Percentiles rank a stretch among this genome's conserved stretches.
phyloP scores from a whole-genome alignment of 92 coral and sea anemone species.

The Parazoanthus atlanticus region DNA sequence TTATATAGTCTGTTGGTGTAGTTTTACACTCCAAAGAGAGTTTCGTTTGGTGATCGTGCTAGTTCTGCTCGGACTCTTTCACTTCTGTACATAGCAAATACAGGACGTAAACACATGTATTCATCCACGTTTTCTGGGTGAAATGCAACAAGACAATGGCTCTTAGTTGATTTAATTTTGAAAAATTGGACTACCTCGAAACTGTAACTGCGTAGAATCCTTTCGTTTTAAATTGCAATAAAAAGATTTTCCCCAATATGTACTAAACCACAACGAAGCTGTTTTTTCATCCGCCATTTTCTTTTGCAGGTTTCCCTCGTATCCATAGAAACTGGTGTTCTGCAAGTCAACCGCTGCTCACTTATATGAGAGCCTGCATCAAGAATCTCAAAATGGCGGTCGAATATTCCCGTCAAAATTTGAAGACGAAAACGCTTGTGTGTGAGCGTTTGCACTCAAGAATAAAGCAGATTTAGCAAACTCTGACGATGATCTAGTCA shows the following conservation, averaged over 20 bases:
- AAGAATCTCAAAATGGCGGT: slow-evolving; percentile 14
- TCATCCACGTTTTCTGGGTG: too few relatives aligned
- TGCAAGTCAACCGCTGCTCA: slow-evolving; percentile 8
- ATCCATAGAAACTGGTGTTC: slow-evolving; percentile 19
- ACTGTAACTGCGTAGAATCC: not conserved
- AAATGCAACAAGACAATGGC: too few relatives aligned
- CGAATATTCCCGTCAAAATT: not conserved
- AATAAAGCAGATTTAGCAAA: not conserved
- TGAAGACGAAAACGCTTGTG: not conserved
- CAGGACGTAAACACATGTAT: too few relatives aligned
- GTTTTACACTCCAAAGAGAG: not conserved
- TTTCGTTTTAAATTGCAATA: not conserved
- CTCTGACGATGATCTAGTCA: not conserved
- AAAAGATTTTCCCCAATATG: slow-evolving; percentile 1
- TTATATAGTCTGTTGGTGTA: not conserved
- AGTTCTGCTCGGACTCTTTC: too few relatives aligned
- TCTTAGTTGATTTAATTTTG: too few relatives aligned
- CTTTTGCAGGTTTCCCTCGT: slow-evolving; percentile 17
- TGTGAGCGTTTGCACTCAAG: not conserved
- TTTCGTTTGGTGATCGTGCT: too few relatives aligned
- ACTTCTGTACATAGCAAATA: too few relatives aligned
- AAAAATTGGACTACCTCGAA: too few relatives aligned
- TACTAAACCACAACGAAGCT: slow-evolving; percentile 4
- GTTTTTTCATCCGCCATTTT: slow-evolving; percentile 22
- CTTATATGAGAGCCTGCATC: not conserved